Evolutionary conservation across 1,140 invertebrate genomes (phyloP), one percentile per base, ranked within the genome.

Genomic region (Pseudoatta argentina): DNA sequence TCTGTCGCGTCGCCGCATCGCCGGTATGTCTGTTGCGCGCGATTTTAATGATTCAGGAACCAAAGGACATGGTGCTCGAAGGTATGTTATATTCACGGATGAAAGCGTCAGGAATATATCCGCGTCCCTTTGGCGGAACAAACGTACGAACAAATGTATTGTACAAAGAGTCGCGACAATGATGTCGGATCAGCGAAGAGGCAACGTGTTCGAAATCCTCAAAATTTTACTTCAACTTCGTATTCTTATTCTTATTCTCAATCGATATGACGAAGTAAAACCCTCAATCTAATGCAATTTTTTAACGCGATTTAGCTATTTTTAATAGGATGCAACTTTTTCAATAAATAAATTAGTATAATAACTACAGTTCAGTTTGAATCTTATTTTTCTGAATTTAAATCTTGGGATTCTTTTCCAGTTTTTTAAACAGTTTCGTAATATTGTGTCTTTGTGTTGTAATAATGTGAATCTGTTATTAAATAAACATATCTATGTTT

Each of bases 31-130:
- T n/a, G 55, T 21, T 53, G 18, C 51, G 48, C 64, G 16, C 27
- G 63, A 53, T 39, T 77, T 79, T 66, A 79, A 67, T 66, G 61
- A 79, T 66, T 57, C 44, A 34, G 76, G 39, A 51, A 51, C 39
- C 61, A 21, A 44, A 66, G 44, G 24, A 64, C 27, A 7, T n/a
- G 7, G 10, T 34, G 3, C 10, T 27, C 30, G 27, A 57, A 57
- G 27, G 10, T 67, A 44, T 44, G 39, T 48, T 21, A 24, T 8
- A 69, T 57, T 6, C 5, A 39, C 27, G 63, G 12, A 55, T 3
- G 16, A 27, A 78, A 78, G 24, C 27, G 7, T 67, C 27, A 16
- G 21, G 18, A 77, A 63, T 63, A 73, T 2, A 67, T 27, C 14
- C 16, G 30, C 75, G 24, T 64, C 59, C 2, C 51, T 44, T 69